Percentiles rank a stretch among this genome's conserved stretches.
phyloP scores from a whole-genome alignment of 2,888 invertebrate genomes.

The Pterostichus madidus region DNA sequence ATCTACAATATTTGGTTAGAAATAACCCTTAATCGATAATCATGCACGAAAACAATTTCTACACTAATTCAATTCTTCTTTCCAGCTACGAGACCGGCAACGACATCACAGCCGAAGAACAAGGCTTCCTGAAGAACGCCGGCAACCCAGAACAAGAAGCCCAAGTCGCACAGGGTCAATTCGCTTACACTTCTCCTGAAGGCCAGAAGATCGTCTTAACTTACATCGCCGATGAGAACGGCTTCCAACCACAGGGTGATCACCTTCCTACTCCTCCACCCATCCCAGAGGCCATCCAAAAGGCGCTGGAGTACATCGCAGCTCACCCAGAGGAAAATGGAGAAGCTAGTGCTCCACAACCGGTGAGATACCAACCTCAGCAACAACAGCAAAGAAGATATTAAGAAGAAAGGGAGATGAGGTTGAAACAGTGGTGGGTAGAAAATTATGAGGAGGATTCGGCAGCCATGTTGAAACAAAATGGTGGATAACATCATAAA shows the following conservation, averaged over 20 bases:
- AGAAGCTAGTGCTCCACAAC: slow-evolving; percentile 70
- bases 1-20: too few relatives aligned
- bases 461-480: too few relatives aligned
- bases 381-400: slow-evolving; percentile 61
- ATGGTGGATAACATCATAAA: too few relatives aligned
- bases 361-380: slow-evolving; percentile 67
- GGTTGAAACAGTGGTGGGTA: not conserved
- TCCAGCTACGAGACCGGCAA: slow-evolving; percentile 86
- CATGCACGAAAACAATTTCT: not conserved
- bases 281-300: slow-evolving; percentile 86
- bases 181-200: slow-evolving; percentile 84
- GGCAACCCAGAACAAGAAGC: slow-evolving; percentile 83
- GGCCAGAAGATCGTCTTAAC: slow-evolving; percentile 82
- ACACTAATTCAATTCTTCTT: slow-evolving; percentile 57
- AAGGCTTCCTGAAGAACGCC: slow-evolving; percentile 85
- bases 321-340: slow-evolving; percentile 76
- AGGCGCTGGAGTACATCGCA: slow-evolving; percentile 83
- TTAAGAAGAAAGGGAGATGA: slow-evolving; percentile 25
- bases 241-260: slow-evolving; percentile 85
- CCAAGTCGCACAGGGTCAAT: slow-evolving; percentile 85
- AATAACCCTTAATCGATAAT: too few relatives aligned
- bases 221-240: slow-evolving; percentile 86
- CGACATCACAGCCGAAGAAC: slow-evolving; percentile 85
- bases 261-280: slow-evolving; percentile 90
- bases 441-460: too few relatives aligned